Evolutionary conservation across 2,888 invertebrate species (phyloP).

Genomic region (Conus canariensis): DNA sequence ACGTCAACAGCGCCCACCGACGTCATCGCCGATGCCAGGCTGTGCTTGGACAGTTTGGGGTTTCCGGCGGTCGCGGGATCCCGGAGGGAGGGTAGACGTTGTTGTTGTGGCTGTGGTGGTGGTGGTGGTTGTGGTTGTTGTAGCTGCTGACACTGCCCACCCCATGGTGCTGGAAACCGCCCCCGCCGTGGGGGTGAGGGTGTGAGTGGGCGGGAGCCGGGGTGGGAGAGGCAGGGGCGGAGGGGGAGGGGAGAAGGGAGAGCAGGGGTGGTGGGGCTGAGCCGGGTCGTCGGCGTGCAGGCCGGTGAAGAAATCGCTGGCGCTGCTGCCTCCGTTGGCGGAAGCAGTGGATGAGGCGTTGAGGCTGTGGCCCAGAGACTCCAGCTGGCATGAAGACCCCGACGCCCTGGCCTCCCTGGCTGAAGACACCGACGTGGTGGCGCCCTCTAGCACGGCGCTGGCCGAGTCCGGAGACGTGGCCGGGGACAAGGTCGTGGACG

Average conservation of each 20-base stretch:
- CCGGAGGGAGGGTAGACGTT: background rate
- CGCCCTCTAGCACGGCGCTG: background rate
- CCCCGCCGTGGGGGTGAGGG: background rate
- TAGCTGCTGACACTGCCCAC: background rate
- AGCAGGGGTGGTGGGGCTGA: background rate
- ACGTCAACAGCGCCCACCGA: background rate
- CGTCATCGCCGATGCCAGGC: background rate
- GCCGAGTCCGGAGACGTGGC: background rate
- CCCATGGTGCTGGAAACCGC: background rate
- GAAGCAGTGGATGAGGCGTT: background rate
- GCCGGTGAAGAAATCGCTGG: background rate
- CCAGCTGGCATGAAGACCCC: conserved; percentile 14
- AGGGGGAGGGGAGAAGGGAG: conserved; percentile 8
- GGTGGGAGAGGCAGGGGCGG: background rate
- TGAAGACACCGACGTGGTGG: background rate
- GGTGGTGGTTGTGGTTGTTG: background rate
- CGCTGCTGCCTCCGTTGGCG: conserved; percentile 10
- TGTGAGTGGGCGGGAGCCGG: background rate
- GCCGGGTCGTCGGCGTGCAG: background rate
- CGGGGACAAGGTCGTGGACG: background rate
- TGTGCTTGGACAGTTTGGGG: background rate
- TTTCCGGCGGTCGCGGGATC: background rate
- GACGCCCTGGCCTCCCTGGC: background rate
- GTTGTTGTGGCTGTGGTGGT: background rate
- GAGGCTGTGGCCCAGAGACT: background rate